A percentile compares a stretch with the other conserved stretches of the same genome.
Conservation (phyloP, 2,888 invertebrate genomes). For the Prosopocoilus inquinatus region DNA sequence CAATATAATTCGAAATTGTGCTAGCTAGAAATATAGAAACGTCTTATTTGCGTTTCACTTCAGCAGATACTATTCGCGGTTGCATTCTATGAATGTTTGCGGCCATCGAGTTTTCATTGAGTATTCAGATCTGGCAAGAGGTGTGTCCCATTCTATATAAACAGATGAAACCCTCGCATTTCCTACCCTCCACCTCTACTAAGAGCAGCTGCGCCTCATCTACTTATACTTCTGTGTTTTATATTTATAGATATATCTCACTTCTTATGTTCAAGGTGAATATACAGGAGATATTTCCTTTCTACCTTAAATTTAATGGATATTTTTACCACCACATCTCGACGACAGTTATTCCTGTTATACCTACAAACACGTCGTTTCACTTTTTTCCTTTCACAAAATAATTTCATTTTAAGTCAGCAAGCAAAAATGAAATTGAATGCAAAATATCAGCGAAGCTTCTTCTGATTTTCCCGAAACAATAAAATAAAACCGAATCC, state of each 20-base stretch:
- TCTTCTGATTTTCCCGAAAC: too few relatives aligned
- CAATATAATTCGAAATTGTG: too few relatives aligned
- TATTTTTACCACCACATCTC: slow-evolving; percentile 17
- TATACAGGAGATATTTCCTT: slow-evolving; percentile 18
- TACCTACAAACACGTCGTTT: too few relatives aligned
- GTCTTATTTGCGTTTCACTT: slow-evolving; percentile 17
- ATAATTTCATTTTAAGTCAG: too few relatives aligned
- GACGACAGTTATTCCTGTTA: background rate
- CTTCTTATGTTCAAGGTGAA: slow-evolving; percentile 19
- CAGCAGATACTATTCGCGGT: slow-evolving; percentile 15
- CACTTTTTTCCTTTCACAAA: too few relatives aligned
- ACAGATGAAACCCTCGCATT: slow-evolving; percentile 25
- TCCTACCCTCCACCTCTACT: slow-evolving; percentile 13
- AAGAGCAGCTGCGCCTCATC: slow-evolving; percentile 26
- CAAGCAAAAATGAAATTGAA: too few relatives aligned
- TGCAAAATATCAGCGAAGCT: too few relatives aligned
- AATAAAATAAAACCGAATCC: too few relatives aligned
- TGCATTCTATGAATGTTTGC: slow-evolving; percentile 24
- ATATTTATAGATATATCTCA: slow-evolving; percentile 28
- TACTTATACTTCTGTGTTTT: slow-evolving; percentile 29
- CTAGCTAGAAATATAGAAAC: slow-evolving; percentile 10
- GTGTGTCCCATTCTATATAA: slow-evolving; percentile 21
- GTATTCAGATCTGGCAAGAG: slow-evolving; percentile 23
- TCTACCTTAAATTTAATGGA: slow-evolving; percentile 23
- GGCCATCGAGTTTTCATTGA: slow-evolving; percentile 24